Conservation (phyloP, 2,797 vertebrate species). For the Acanthurus lineatus region DNA sequence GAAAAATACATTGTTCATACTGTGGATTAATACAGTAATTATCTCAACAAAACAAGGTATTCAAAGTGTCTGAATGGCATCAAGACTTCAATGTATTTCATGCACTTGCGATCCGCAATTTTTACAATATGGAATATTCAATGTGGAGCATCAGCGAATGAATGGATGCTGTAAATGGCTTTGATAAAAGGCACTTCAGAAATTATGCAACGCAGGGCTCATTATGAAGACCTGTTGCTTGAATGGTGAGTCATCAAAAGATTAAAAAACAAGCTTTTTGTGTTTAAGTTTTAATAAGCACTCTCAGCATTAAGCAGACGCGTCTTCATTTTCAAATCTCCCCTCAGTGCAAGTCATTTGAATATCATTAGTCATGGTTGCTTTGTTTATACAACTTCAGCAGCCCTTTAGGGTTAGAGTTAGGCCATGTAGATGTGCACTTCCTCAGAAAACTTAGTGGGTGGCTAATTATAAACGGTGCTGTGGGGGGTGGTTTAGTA, state of each 20-base stretch:
- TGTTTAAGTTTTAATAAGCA: constrained; percentile 6
- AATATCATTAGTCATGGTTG: constrained; percentile 10
- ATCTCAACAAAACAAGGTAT: not conserved
- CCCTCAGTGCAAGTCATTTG: not conserved
- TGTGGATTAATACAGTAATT: not conserved
- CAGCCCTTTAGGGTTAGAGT: not conserved
- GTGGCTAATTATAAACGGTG: not conserved
- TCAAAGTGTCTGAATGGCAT: constrained; percentile 6
- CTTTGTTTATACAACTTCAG: constrained; percentile 11
- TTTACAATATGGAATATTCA: constrained; percentile 2
- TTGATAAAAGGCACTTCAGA: constrained; percentile 23
- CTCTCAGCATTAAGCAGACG: not conserved
- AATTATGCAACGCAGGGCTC: constrained; percentile 14
- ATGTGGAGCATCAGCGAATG: not conserved
- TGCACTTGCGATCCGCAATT: not conserved
- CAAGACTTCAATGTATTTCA: not conserved
- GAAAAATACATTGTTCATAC: not conserved
- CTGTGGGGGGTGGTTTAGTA: not conserved
- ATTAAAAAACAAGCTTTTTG: constrained; percentile 15
- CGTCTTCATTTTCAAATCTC: not conserved
- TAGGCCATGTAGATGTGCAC: not conserved
- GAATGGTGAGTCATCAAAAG: constrained; percentile 18
- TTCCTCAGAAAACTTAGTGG: not conserved
- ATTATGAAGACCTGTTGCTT: constrained; percentile 22
- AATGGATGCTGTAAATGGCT: constrained; percentile 1